Base-by-base conservation (phyloP, 2,797 vertebrate species). In the Halcyon smyrnensis region DNA sequence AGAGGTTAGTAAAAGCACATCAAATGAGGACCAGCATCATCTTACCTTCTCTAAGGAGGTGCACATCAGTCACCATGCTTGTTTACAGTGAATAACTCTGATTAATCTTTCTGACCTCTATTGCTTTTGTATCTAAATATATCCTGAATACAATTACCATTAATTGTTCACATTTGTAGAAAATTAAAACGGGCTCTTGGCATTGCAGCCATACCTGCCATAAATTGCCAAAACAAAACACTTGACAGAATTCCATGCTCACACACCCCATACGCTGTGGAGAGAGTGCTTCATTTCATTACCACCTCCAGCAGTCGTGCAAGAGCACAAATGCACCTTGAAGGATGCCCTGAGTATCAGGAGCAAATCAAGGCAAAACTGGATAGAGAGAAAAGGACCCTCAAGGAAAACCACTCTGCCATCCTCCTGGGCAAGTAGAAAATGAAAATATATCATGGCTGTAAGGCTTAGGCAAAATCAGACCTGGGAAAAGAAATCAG, bases 391-490 rank as follows among this genome's bases (percentile, higher is more conserved):
- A 54, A 94, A 88, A 77, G 79, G 54, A 15, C 51, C 65, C 92
- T 90, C n/a, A 88, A 93, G 79, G 73, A 91, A 95, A 96, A 92
- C 30, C 65, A 90, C 51, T 89, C 89, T 84, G 48, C 36, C 82
- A 74, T 69, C 54, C 30, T 90, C 73, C 60, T 68, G 83, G 57
- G 77, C 87, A 92, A 45, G 56, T 68, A 37, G 71, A 34, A 90
- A 92, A 88, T 63, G 30, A 93, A 92, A 96, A 81, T 36, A 34
- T 18, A 85, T 53, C 51, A 78, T 15, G 15, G 21, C 43, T 90
- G 28, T 77, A 64, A 63, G 43, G 62, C 17, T 78, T 51, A 37
- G 6, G 62, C 76, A 64, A 87, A 91, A 68, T 93, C 62, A 63
- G 74, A 87, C 54, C 43, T 37, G 12, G n/a, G 45, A 84, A 81